Base-by-base conservation (phyloP, 2,888 invertebrate species). In the Pyrochroa serraticornis region DNA sequence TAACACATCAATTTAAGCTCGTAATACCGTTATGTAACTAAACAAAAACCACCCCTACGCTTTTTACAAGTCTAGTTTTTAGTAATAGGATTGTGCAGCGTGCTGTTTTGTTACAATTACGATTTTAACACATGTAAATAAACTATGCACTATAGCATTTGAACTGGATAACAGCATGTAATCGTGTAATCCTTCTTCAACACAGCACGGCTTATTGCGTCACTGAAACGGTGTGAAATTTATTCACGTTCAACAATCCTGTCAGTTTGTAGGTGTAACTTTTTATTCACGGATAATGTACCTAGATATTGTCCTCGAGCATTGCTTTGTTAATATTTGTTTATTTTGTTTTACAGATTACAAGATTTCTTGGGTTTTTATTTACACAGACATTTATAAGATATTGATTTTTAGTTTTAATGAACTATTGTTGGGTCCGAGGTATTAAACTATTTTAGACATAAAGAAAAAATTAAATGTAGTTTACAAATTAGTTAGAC, bases 91-190 rank as follows among this genome's bases (percentile, higher is more conserved):
- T 60, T 60, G 47, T n/a, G 33, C 38, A 30, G 46, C 50, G 59
- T 58, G 42, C 22, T 45, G 56, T 58, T 60, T 55, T 44, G 51
- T 76, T 76, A 76, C 75, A 75, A 75, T 76, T 75, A 75, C 71
- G 69, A 67, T 67, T 66, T 66, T 72, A 72, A 72, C 74, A 75
- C 73, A 75, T 75, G 75, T 75, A 75, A 75, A 75, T 74, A 70
- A 57, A 66, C 48, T 50, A 52, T 59, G 51, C 60, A 64, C 60
- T 64, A 66, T 62, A 66, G 63, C 61, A 64, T 59, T 65, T 63
- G 67, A 63, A 64, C 60, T 51, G 67, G 72, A 74, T 75, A 71
- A 73, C 71, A 65, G 33, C 14, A 30, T 52, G 52, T 58, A 58
- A 58, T 57, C 58, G 62, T 66, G 68, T 73, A 75, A 72, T 73